These are phyloP conservation scores for Mirza zaza DNA, from an alignment of 2,113 vertebrate species.

Conservation along the genomic window DNA sequence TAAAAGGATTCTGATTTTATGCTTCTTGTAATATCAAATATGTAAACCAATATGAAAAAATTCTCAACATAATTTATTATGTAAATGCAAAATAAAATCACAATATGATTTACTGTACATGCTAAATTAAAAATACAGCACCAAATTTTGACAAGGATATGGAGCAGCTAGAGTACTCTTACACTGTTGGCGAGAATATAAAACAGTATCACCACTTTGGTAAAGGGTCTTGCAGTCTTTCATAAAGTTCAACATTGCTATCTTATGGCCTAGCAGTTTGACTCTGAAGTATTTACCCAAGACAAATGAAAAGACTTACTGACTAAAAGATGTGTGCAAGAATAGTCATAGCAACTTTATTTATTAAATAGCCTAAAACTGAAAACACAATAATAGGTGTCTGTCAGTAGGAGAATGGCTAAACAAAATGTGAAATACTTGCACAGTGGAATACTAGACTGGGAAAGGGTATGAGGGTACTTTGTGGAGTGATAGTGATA, in stretches of 20 bases:
- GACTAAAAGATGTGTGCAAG: background rate
- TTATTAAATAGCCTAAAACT: background rate
- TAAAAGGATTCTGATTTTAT: background rate
- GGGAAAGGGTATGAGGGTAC: background rate
- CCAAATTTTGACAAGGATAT: background rate
- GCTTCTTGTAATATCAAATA: background rate
- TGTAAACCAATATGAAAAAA: background rate
- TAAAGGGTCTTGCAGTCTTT: background rate
- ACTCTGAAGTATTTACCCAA: background rate
- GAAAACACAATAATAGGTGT: background rate
- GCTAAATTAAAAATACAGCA: background rate
- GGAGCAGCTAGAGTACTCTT: background rate
- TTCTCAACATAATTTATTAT: background rate
- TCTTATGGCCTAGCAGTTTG: background rate
- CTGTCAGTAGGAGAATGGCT: background rate
- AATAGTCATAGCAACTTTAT: background rate
- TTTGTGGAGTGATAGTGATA: background rate
- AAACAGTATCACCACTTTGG: background rate
- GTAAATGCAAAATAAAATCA: background rate
- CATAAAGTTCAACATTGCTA: background rate
- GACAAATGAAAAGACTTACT: background rate
- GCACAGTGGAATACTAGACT: background rate
- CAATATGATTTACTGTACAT: rapidly evolving
- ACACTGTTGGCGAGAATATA: background rate
- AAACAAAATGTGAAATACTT: background rate